Conservation (phyloP, 2,888 invertebrate species). For the Phortica okadai region DNA sequence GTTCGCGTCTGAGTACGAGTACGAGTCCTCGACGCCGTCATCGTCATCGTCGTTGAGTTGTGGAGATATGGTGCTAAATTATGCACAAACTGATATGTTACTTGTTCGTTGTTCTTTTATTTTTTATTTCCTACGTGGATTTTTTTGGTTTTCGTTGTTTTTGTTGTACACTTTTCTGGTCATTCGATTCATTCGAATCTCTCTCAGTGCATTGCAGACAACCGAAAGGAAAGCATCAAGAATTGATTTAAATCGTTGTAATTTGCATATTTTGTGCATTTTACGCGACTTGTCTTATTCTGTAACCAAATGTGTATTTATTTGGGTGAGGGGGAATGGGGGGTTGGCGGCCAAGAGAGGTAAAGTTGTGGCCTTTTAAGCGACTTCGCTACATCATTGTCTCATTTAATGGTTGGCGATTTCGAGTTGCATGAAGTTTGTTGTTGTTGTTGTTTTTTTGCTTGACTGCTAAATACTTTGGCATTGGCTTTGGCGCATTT, state of each 20-base stretch:
- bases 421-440: slow-evolving; percentile 5
- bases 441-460: background rate
- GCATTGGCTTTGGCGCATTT: slow-evolving; percentile 32
- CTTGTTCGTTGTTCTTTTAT: background rate
- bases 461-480: slow-evolving; percentile 26
- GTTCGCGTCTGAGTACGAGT: background rate
- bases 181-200: background rate
- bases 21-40: background rate
- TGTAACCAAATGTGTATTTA: background rate
- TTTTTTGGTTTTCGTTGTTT: too few species aligned
- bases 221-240: slow-evolving; percentile 34
- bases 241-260: slow-evolving; percentile 68
- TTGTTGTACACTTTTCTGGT: background rate
- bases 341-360: background rate
- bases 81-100: slow-evolving; percentile 32
- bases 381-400: slow-evolving; percentile 37
- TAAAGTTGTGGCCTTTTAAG: slow-evolving; percentile 1
- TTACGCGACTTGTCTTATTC: slow-evolving; percentile 42
- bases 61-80: slow-evolving; percentile 27
- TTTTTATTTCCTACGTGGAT: too few species aligned
- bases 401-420: slow-evolving; percentile 40
- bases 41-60: background rate
- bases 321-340: background rate
- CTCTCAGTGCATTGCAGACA: background rate
- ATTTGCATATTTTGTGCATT: slow-evolving; percentile 62